Conservation (phyloP, 1,140 invertebrate species). For the Aradophagus sp. region DNA sequence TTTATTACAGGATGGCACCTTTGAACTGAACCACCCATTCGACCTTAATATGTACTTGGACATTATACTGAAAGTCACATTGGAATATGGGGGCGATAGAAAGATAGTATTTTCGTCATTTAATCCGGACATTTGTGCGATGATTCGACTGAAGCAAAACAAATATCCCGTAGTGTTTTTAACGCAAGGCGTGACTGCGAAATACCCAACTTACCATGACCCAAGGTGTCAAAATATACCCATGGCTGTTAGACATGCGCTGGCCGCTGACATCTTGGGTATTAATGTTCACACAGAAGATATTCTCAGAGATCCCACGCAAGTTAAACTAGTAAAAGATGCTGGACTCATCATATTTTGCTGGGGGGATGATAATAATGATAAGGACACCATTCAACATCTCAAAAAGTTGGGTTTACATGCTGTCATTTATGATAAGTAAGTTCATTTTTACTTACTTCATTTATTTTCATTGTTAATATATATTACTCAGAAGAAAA, state of each 20-base stretch:
- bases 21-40: slow-evolving; percentile 90
- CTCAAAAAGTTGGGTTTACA: slow-evolving; percentile 91
- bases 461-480: background rate
- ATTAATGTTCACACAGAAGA: slow-evolving; percentile 95
- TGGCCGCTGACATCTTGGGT: slow-evolving; percentile 86
- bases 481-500: too few species aligned
- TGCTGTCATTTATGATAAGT: slow-evolving; percentile 95
- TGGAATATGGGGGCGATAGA: slow-evolving; percentile 84
- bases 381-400: slow-evolving; percentile 88
- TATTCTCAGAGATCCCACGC: slow-evolving; percentile 86
- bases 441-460: slow-evolving; percentile 40
- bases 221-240: slow-evolving; percentile 86
- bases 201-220: slow-evolving; percentile 89
- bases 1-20: slow-evolving; percentile 82
- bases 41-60: slow-evolving; percentile 95
- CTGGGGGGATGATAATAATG: slow-evolving; percentile 97
- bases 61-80: slow-evolving; percentile 87
- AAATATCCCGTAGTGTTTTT: slow-evolving; percentile 96
- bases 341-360: slow-evolving; percentile 91
- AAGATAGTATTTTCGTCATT: slow-evolving; percentile 95
- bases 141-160: slow-evolving; percentile 95
- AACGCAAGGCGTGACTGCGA: slow-evolving; percentile 87
- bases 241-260: slow-evolving; percentile 87
- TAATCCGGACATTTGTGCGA: slow-evolving; percentile 94
- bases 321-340: slow-evolving; percentile 85